Percentiles rank a stretch among this genome's conserved stretches.
Conservation (phyloP, 2,888 invertebrate genomes). For the Conchocele bisecta region DNA sequence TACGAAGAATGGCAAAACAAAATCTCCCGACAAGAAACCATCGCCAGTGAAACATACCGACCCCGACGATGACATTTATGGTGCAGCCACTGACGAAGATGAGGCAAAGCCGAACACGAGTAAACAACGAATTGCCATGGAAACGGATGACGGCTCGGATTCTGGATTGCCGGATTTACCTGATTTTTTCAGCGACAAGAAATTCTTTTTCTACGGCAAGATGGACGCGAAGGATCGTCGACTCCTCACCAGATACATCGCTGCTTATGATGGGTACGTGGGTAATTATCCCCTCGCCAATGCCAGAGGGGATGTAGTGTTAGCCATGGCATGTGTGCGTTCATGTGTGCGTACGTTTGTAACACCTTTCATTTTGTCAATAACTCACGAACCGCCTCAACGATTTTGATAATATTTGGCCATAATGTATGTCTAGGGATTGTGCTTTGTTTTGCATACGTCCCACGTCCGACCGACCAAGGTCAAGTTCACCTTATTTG, state of each 20-base stretch:
- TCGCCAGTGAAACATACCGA: slow-evolving; percentile 6
- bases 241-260: slow-evolving; percentile 81
- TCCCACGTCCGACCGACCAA: too few relatives aligned
- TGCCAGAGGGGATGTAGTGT: too few relatives aligned
- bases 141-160: slow-evolving; percentile 57
- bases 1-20: too few relatives aligned
- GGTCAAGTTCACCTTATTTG: too few relatives aligned
- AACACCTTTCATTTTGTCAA: too few relatives aligned
- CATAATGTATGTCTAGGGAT: too few relatives aligned
- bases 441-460: too few relatives aligned
- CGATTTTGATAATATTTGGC: too few relatives aligned
- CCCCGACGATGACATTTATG: slow-evolving; percentile 64
- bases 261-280: slow-evolving; percentile 87
- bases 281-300: too few relatives aligned
- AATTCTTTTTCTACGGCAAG: slow-evolving; percentile 81
- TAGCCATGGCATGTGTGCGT: too few relatives aligned
- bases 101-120: slow-evolving; percentile 23
- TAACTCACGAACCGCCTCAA: too few relatives aligned
- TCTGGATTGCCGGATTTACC: slow-evolving; percentile 77
- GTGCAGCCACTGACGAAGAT: slow-evolving; percentile 78
- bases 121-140: slow-evolving; percentile 19
- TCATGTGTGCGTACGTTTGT: too few relatives aligned
- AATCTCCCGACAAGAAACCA: not conserved
- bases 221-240: slow-evolving; percentile 67
- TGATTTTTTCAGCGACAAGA: slow-evolving; percentile 77